phyloP scores from a whole-genome alignment of 2,113 vertebrate genomes.

The Prionailurus bengalensis region DNA sequence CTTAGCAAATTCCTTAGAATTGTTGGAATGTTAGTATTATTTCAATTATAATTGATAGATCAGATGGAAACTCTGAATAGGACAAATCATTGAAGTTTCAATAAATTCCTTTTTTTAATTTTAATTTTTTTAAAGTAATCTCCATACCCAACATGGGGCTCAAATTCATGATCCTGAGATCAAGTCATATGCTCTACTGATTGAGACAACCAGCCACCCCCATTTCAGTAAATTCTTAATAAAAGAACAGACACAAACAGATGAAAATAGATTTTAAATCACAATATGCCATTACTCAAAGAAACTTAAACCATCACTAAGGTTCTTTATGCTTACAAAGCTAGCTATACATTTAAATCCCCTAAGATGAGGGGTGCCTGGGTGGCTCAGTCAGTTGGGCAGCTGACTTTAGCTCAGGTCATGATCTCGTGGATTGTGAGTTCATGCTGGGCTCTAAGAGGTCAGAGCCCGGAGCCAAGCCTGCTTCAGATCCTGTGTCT shows the following conservation, averaged over 20 bases:
- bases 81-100: constrained; percentile 13
- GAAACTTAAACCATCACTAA: not conserved
- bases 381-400: no score
- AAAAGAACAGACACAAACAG: not conserved
- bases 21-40: not conserved
- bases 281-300: not conserved
- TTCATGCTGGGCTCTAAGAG: no score
- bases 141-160: not conserved
- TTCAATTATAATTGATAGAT: constrained; percentile 52
- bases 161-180: not conserved
- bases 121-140: not conserved
- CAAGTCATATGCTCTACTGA: not conserved
- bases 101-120: not conserved
- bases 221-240: not conserved
- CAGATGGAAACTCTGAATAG: not conserved
- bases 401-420: no score
- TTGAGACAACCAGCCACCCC: not conserved
- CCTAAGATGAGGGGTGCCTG: not conserved
- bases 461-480: no score
- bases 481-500: no score
- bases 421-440: no score
- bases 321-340: not conserved
- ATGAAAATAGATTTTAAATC: constrained; percentile 16
- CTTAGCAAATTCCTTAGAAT: constrained; percentile 33
- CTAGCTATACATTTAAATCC: not conserved